Conservation (phyloP, 2,797 vertebrate species). For the Oreochromis mossambicus region DNA sequence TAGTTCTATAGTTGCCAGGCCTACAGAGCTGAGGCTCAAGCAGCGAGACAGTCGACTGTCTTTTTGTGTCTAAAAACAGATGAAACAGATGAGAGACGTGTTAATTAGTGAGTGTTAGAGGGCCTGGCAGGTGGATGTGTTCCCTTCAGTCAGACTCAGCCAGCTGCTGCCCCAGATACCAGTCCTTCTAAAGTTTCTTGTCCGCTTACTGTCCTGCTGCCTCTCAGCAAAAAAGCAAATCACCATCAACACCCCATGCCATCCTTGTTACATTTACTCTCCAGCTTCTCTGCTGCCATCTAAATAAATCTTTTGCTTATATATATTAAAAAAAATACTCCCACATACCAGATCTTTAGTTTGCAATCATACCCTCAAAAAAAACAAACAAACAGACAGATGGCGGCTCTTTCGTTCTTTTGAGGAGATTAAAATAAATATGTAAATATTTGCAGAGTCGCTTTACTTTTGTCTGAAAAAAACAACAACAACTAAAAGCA, state of each 20-base stretch:
- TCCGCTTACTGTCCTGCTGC: neutral
- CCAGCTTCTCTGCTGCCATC: neutral
- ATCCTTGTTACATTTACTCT: neutral
- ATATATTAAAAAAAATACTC: neutral
- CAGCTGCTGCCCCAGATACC: neutral
- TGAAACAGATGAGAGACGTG: neutral
- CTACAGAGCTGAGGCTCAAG: neutral
- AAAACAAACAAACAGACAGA: neutral
- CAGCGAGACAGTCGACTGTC: neutral
- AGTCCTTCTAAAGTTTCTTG: neutral
- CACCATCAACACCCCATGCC: neutral
- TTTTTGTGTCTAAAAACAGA: neutral
- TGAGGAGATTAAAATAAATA: neutral
- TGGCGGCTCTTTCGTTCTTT: neutral
- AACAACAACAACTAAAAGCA: neutral
- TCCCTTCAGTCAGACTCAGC: neutral
- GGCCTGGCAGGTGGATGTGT: neutral
- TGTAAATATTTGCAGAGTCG: neutral
- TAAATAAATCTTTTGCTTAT: neutral
- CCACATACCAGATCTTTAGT: neutral
- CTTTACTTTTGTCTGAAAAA: neutral
- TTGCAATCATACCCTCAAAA: neutral
- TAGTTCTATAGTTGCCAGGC: neutral
- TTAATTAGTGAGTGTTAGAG: neutral
- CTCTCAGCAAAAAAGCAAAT: neutral